Evolutionary conservation across 2,113 vertebrate genomes (phyloP), one percentile per base, ranked within the genome.

Genomic region (Syngnathoides biaculeatus): DNA sequence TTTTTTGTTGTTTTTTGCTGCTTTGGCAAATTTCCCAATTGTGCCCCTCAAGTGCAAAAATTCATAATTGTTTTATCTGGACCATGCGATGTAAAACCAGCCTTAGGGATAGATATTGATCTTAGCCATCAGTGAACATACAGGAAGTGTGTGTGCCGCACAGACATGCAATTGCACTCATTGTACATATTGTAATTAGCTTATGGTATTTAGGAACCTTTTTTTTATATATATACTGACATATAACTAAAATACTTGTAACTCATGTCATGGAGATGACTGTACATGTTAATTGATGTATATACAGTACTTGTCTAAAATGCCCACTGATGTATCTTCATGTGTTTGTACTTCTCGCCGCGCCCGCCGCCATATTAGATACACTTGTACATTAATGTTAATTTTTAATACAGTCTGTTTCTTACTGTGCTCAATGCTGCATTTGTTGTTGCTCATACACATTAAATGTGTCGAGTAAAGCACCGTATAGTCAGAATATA

Each of bases 281-380:
- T 27, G 55, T 63, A 61, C 39, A 63, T 48, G 38, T 19, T 22
- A 48, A 45, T 61, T 78, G 47, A 75, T 85, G 73, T 86, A 73
- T 64, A 84, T 76, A n/a, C n/a, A n/a, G n/a, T n/a, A 83, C 4
- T 19, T 79, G 63, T 79, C 58, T 67, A 26, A 81, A 59, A 67
- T 64, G 35, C 58, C 20, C 68, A 35, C 48, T 64, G 12, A 67
- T 64, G 45, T 69, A 73, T n/a, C n/a, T n/a, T n/a, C 67, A 47
- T 78, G 61, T 68, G 14, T 40, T 20, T 15, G 27, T 60, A 40
- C n/a, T n/a, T 61, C 8, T 14, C 20, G 20, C 17, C 11, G 22
- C 5, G 10, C 10, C 8, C 10, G 5, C 38, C 38, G 22, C 38
- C 40, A 40, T 40, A 61, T 40, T 61, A 22, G 38, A 24, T 38